These are phyloP conservation scores for Aporrectodea caliginosa DNA, from an alignment of 1,140 invertebrate species.

Conservation along the genomic window DNA sequence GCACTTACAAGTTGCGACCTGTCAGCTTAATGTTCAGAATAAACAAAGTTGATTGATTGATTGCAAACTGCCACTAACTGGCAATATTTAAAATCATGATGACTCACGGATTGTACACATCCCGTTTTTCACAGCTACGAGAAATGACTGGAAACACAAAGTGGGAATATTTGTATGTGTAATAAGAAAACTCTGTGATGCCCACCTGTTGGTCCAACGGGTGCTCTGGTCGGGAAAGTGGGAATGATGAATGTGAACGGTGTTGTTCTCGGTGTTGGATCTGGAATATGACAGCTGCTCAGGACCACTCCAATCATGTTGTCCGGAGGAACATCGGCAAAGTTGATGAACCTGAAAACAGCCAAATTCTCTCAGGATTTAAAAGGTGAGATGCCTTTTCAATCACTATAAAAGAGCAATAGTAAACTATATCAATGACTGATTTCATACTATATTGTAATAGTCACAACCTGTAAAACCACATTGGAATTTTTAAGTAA, in stretches of 20 bases:
- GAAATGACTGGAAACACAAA: not conserved
- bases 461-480: no score
- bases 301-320: not conserved
- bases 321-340: not conserved
- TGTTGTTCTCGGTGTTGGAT: not conserved
- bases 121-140: not conserved
- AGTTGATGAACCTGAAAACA: not conserved
- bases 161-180: not conserved
- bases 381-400: no score
- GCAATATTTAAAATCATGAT: not conserved
- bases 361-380: not conserved
- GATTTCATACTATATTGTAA: no score
- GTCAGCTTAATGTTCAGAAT: no score
- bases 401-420: no score
- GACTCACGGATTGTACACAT: not conserved
- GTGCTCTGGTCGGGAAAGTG: not conserved
- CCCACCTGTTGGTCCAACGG: not conserved
- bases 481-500: no score
- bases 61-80: no score
- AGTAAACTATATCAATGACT: no score
- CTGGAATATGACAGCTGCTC: not conserved
- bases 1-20: no score
- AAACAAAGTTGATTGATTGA: no score
- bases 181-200: not conserved
- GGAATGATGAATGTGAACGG: not conserved